Evolutionary conservation across 1,140 invertebrate species (phyloP), one percentile per base, ranked within the genome.

Genomic region (Polypedilum pembai): DNA sequence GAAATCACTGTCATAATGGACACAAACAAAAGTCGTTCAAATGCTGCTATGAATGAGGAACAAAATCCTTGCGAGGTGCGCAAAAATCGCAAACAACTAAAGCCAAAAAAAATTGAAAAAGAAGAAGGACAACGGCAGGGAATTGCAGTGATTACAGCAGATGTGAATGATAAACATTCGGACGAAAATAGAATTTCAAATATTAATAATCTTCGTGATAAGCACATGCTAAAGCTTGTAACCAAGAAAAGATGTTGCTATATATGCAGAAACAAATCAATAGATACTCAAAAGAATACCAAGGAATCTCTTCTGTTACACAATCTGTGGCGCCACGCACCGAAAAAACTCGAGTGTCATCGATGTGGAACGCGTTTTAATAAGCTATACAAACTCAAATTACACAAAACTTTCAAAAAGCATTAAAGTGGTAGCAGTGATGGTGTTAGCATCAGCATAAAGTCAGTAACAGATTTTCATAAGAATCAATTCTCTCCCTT

Each of bases 61-160:
- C 20, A 20, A 21, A 18, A 7, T 69, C 15, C 17, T 10, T n/a
- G 18, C 4, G 65, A 69, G 20, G 8, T 8, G 8, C 65, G 65
- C 8, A 69, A 69, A 18, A 69, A 69, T 69, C 65, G 65, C 8
- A 69, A 69, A 18, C 65, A 69, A 69, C 17, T 69, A 3, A 69
- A 69, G 20, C 65, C 65, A 21, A 69, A 69, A 69, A 69, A 69
- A 10, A 69, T 69, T 69, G 65, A 69, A 69, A 69, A 69, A 18
- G 17, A 18, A 18, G 18, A 3, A 18, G 17, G 10, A 18, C 65
- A n/a, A 18, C n/a, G 20, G 18, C 65, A 56, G 15, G 65, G 7
- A 8, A 33, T 33, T 33, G n/a, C 65, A 69, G 18, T 69, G 15
- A 56, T 56, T n/a, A 56, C 8, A 12, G 45, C n/a, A 12, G 45